These are phyloP conservation scores for Ictalurus punctatus DNA, from an alignment of 2,113 vertebrate genomes.

Conservation along the genomic window DNA sequence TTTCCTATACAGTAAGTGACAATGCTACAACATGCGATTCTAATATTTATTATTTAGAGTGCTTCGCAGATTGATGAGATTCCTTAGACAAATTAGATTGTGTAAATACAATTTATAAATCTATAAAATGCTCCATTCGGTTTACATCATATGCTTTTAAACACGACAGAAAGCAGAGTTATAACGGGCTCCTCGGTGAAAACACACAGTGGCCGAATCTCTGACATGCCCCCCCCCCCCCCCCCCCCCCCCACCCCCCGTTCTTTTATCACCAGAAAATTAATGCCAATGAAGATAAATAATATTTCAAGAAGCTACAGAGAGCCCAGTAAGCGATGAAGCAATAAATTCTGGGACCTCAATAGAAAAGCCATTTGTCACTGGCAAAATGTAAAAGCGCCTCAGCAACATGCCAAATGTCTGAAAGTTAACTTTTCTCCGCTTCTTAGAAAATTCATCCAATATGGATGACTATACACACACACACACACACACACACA, in stretches of 20 bases:
- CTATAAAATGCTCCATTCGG: neutral
- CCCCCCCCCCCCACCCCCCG: neutral
- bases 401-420: conserved; percentile 24
- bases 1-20: neutral
- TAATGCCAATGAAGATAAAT: conserved; percentile 32
- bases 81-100: neutral
- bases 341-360: conserved; percentile 30
- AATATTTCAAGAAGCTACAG: conserved; percentile 14
- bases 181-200: neutral
- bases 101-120: neutral
- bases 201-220: neutral
- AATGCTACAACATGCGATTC: neutral
- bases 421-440: conserved; percentile 26
- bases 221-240: neutral
- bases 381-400: conserved; percentile 28
- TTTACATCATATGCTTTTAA: neutral
- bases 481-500: conserved; percentile 20
- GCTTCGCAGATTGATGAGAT: neutral
- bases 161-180: neutral
- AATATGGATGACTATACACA: neutral
- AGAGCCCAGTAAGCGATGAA: conserved; percentile 18
- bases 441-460: neutral
- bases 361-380: conserved; percentile 40
- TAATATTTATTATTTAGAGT: neutral
- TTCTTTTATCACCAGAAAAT: neutral